Base-by-base conservation (phyloP, 2,888 invertebrate genomes). In the Apodemia duryi region DNA sequence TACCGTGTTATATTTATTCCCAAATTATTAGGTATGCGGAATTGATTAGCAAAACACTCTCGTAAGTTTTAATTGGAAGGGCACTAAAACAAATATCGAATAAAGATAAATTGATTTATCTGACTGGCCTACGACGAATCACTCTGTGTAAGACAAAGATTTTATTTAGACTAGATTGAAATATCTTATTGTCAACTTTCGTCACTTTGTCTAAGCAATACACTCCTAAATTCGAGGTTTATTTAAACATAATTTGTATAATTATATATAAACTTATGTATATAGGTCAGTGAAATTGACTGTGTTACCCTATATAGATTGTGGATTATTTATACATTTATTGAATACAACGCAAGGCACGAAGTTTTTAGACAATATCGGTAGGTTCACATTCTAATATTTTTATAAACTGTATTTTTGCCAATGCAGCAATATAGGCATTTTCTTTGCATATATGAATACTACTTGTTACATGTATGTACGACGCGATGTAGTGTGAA, bases 291-390 rank as follows among this genome's bases (percentile, higher is more conserved):
- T 81, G 84, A 86, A 88, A 90, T 90, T 90, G 90, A 90, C 90
- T 82, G 83, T 77, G 75, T 84, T 85, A 84, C 87, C 83, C 84
- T 88, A 86, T 77, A 78, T 76, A 81, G 79, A 79, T 82, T 82
- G 81, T 79, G 80, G 78, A 79, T 84, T 78, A 74, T 74, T 73
- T 76, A 76, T 77, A 76, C 74, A 77, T 77, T 78, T 79, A 80
- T 81, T 83, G 83, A 85, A 85, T 86, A 87, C 81, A 87, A 88
- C 85, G 78, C 87, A 91, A 91, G 90, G 90, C 90, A 91, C 91
- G 82, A 85, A 77, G 79, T 86, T 80, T 78, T 77, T 73, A 78
- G 77, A 64, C 61, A 64, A 35, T 46, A 49, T 21, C 35, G 78
- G 77, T 43, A 54, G 54, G 41, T 63, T 51, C 11, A 61, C 28